Evolutionary conservation across 2,888 invertebrate species (phyloP), one percentile per base, ranked within the genome.

Genomic region (Dasypolia templi): DNA sequence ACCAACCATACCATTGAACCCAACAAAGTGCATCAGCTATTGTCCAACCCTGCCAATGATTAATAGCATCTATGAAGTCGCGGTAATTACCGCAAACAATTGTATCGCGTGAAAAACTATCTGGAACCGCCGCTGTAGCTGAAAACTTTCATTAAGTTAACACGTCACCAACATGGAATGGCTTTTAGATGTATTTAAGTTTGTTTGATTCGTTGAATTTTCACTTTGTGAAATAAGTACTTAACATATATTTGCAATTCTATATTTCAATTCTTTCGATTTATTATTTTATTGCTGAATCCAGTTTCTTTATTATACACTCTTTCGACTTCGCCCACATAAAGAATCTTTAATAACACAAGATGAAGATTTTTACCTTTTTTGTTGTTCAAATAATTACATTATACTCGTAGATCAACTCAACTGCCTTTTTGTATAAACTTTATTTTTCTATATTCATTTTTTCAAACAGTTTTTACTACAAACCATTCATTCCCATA

Each of bases 51-150:
- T 91, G 91, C 88, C 92, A 92, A 94, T 96, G 95, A 96, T 96
- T 95, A 95, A 96, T 96, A 88, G 91, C 92, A 91, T 93, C 94
- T 93, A 94, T 94, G 95, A 94, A 94, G 93, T 93, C 91, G 81
- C 82, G 82, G 89, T 91, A 92, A 92, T 94, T 91, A 91, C 88
- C 87, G 81, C 88, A 87, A 84, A 89, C 89, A 89, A 89, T 90
- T 90, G 86, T 90, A 90, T 89, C 88, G 87, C 89, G 84, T 88
- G 93, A 94, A 94, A 95, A 94, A 94, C 92, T 93, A 87, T 88
- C 87, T 88, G 88, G 82, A 86, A 69, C 83, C 83, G 77, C 53
- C 84, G 77, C 79, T 79, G 74, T 74, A 82, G 84, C 87, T 88
- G 86, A 86, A 89, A 92, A 90, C 82, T 90, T 91, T 89, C 90